Conservation (phyloP, 1,140 invertebrate species). For the Drosophila nigromelanica region DNA sequence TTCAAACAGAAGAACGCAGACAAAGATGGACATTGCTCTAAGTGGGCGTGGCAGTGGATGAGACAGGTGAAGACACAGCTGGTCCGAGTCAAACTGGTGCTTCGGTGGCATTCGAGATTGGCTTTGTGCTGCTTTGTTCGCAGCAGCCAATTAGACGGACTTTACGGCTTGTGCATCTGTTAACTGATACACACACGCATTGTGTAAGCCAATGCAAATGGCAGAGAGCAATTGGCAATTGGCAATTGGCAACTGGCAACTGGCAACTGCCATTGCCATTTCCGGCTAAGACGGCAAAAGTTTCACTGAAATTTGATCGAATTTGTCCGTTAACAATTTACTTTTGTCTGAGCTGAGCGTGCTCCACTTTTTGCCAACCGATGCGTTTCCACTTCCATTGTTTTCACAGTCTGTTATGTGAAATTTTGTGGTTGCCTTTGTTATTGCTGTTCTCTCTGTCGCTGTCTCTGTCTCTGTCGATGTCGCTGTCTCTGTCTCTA, state of each 20-base stretch:
- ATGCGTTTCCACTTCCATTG: not conserved
- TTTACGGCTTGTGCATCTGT: not conserved
- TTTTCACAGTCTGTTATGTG: too few species aligned
- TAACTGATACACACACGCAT: not conserved
- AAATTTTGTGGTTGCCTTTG: not conserved
- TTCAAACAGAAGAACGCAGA: too few species aligned
- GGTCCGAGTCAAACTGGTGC: too few species aligned
- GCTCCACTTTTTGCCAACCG: not conserved
- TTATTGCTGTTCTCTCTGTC: not conserved
- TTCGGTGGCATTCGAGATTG: not conserved
- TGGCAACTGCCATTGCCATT: not conserved
- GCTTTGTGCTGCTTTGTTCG: not conserved
- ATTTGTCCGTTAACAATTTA: too few species aligned
- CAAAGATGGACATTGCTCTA: too few species aligned
- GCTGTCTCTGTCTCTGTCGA: not conserved
- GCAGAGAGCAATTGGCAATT: not conserved
- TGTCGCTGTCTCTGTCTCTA: not conserved
- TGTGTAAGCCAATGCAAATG: not conserved
- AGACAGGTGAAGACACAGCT: too few species aligned
- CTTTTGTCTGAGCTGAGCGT: too few species aligned
- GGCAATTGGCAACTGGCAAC: too few species aligned
- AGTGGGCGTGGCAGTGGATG: too few species aligned
- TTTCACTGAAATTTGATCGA: too few species aligned
- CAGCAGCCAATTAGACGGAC: conserved; percentile 20
- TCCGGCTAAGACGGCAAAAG: not conserved